These are phyloP conservation scores for Gadopsis marmoratus DNA, from an alignment of 2,797 vertebrate genomes.

Conservation along the genomic window DNA sequence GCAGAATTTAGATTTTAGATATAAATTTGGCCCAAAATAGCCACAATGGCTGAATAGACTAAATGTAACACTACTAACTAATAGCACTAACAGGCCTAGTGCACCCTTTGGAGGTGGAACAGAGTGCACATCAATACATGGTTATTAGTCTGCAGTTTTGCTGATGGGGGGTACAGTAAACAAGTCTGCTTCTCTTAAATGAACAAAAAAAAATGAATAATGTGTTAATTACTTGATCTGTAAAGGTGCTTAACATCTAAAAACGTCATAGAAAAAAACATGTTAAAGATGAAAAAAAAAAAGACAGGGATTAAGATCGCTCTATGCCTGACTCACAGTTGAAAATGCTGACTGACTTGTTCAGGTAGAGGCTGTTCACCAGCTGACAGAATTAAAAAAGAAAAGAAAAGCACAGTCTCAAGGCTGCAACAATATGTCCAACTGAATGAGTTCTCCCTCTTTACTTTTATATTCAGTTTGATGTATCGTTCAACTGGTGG, in stretches of 20 bases:
- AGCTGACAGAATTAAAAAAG: constrained; percentile 15
- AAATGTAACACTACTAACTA: too few relatives aligned
- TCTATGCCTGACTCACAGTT: background rate
- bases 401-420: background rate
- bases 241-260: background rate
- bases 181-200: background rate
- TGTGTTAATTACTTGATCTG: background rate
- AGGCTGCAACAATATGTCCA: constrained; percentile 14
- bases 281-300: background rate
- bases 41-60: background rate
- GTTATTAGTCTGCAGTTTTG: background rate
- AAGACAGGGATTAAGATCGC: background rate
- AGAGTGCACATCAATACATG: background rate
- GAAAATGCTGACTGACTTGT: constrained; percentile 14
- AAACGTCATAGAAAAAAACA: background rate
- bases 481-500: constrained; percentile 33
- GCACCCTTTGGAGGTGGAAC: background rate
- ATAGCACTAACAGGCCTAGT: background rate
- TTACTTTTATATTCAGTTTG: constrained; percentile 25
- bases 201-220: background rate
- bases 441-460: constrained; percentile 17
- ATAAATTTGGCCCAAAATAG: too few relatives aligned
- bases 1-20: background rate
- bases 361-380: constrained; percentile 7
- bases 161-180: background rate